Base-by-base conservation (phyloP, 2,113 vertebrate genomes). In the Lethenteron reissneri region DNA sequence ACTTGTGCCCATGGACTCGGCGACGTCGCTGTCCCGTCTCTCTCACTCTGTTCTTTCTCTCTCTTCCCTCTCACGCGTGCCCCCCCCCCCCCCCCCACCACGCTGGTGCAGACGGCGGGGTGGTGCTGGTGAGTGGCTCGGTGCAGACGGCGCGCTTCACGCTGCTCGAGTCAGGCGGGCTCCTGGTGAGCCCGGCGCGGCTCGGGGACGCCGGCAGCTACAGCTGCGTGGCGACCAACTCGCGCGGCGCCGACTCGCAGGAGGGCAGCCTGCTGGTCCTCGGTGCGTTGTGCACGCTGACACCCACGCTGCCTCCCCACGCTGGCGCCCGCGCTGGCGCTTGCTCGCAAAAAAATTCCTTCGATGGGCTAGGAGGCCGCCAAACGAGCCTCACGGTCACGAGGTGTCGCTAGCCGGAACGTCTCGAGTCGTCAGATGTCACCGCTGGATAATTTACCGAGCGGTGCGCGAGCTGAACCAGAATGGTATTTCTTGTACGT, bases 71-170 rank as follows among this genome's bases (percentile, higher is more conserved):
- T 64, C 14, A 64, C 60, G 17, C 17, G 14, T 7, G 60, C 60
- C 14, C 60, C 60, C 60, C 60, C 60, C 60, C 60, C 60, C 60
- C 60, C 60, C 60, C 60, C 60, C 60, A 14, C 60, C 60, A 4
- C 60, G 17, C 14, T 64, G 17, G 14, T 19, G 14, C 60, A 19
- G 14, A 64, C 60, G 60, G 60, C 71, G 94, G 96, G 75, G 84
- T 85, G 11, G 81, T 95, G 75, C 76, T 97, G 80, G 94, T 91
- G 77, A 97, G 92, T 0, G 94, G 94, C 12, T 97, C 92, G 0
- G 85, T 97, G 62, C 92, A 97, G 81, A 82, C 95, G 71, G 88
- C 92, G 0, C 83, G 90, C 2, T 97, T 97, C 80, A 95, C 91
- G 0, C 82, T 97, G 60, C 84, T 97, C 56, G 92, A 97, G 79